Percentiles rank a stretch among this genome's conserved stretches.
Conservation (phyloP, 64 coral and sea anemone genomes). For the Porites australiensis region DNA sequence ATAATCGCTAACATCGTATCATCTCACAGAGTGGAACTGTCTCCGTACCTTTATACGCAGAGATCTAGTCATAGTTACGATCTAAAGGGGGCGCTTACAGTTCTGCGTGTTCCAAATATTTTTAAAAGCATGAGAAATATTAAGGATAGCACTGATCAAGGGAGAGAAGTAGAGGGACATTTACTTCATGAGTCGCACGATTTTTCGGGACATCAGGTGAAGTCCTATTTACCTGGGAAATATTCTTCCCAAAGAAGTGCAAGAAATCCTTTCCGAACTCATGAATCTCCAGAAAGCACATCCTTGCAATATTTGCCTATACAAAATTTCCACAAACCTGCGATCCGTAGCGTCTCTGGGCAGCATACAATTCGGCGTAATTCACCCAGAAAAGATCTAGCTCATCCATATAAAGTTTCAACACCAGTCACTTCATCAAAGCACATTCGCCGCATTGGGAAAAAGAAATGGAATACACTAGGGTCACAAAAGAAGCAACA, state of each 20-base stretch:
- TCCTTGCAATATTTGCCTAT: background rate
- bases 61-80: slow-evolving; percentile 1
- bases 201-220: background rate
- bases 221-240: too few relatives aligned
- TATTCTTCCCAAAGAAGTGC: background rate
- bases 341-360: too few relatives aligned
- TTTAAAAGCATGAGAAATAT: background rate
- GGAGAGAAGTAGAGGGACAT: background rate
- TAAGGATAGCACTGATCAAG: background rate
- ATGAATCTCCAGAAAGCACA: background rate
- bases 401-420: too few relatives aligned
- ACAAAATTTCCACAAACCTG: background rate
- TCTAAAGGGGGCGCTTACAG: background rate
- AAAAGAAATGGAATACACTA: too few relatives aligned
- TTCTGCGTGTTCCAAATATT: background rate
- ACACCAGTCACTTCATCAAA: too few relatives aligned
- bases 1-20: slow-evolving; percentile 72
- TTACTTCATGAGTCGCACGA: background rate
- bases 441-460: too few relatives aligned
- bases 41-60: slow-evolving; percentile 69
- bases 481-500: too few relatives aligned
- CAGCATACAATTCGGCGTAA: background rate
- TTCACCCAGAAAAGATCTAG: too few relatives aligned
- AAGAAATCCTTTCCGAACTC: background rate
- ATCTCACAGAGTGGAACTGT: background rate